These are phyloP conservation scores for Lycia hirtaria DNA, from an alignment of 2,888 invertebrate genomes.

Conservation along the genomic window DNA sequence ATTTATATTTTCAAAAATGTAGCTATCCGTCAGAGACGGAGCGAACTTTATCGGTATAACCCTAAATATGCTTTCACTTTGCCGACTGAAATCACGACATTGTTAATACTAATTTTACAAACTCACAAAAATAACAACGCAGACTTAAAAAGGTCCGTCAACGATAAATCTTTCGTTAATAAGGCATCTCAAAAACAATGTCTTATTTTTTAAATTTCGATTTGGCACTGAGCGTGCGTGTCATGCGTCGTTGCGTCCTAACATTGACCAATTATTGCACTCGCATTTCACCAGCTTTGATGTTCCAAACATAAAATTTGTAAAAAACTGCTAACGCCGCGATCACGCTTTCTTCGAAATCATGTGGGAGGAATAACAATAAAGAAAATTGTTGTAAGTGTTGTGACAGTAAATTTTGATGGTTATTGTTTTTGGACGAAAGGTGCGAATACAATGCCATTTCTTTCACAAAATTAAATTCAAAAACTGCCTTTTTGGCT, in stretches of 20 bases:
- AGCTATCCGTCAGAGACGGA: too few relatives aligned
- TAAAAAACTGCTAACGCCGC: conserved; percentile 51
- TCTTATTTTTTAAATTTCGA: conserved; percentile 62
- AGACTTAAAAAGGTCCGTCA: conserved; percentile 55
- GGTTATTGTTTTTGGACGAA: conserved; percentile 12
- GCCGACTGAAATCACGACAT: not conserved
- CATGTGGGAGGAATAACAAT: conserved; percentile 33
- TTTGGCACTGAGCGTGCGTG: conserved; percentile 65
- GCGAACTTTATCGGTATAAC: too few relatives aligned
- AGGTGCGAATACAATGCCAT: too few relatives aligned
- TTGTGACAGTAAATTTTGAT: conserved; percentile 15
- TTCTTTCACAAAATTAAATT: too few relatives aligned
- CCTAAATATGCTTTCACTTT: too few relatives aligned
- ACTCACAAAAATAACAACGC: conserved; percentile 48
- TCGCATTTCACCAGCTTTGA: conserved; percentile 62
- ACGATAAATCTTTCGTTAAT: conserved; percentile 74
- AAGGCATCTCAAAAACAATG: conserved; percentile 73
- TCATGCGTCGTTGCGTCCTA: conserved; percentile 58
- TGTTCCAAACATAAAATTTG: conserved; percentile 58
- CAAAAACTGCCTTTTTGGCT: too few relatives aligned
- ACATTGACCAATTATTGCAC: conserved; percentile 65
- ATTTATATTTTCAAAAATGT: too few relatives aligned
- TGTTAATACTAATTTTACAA: conserved; percentile 36
- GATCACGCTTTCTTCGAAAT: conserved; percentile 52
- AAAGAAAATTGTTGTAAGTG: conserved; percentile 12